Evolutionary conservation across 2,888 invertebrate species (phyloP).

Genomic region (Panopea generosa): DNA sequence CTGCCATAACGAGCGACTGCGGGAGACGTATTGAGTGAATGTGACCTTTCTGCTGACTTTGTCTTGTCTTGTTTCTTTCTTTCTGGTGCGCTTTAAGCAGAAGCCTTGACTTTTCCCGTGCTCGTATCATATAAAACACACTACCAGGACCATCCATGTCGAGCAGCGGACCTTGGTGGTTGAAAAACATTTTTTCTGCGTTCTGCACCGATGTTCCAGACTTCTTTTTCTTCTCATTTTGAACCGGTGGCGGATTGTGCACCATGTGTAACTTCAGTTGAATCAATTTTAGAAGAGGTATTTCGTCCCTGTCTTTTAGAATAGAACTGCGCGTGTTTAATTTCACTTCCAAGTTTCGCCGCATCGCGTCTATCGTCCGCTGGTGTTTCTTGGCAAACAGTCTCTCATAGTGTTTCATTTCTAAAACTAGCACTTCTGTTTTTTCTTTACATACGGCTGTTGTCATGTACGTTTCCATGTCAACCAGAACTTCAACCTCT

Average conservation of each 20-base stretch:
- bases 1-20: slow-evolving; percentile 65
- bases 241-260: slow-evolving; percentile 58
- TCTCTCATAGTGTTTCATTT: slow-evolving; percentile 84
- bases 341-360: slow-evolving; percentile 76
- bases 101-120: slow-evolving; percentile 67
- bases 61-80: slow-evolving; percentile 32
- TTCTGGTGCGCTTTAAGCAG: slow-evolving; percentile 52
- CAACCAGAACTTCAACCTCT: slow-evolving; percentile 79
- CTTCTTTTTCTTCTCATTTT: slow-evolving; percentile 59
- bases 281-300: slow-evolving; percentile 77
- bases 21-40: slow-evolving; percentile 63
- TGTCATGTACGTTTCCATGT: slow-evolving; percentile 82
- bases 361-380: slow-evolving; percentile 82
- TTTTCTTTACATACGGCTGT: slow-evolving; percentile 81
- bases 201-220: slow-evolving; percentile 68
- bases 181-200: slow-evolving; percentile 77
- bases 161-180: slow-evolving; percentile 79
- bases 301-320: slow-evolving; percentile 67
- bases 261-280: slow-evolving; percentile 60
- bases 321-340: slow-evolving; percentile 73
- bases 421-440: slow-evolving; percentile 83
- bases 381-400: slow-evolving; percentile 82
- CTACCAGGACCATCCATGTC: slow-evolving; percentile 83
- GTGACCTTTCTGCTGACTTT: slow-evolving; percentile 41
- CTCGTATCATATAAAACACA: slow-evolving; percentile 81